Evolutionary conservation across 2,888 invertebrate genomes (phyloP), one percentile per base, ranked within the genome.

Genomic region (Apamea monoglypha): DNA sequence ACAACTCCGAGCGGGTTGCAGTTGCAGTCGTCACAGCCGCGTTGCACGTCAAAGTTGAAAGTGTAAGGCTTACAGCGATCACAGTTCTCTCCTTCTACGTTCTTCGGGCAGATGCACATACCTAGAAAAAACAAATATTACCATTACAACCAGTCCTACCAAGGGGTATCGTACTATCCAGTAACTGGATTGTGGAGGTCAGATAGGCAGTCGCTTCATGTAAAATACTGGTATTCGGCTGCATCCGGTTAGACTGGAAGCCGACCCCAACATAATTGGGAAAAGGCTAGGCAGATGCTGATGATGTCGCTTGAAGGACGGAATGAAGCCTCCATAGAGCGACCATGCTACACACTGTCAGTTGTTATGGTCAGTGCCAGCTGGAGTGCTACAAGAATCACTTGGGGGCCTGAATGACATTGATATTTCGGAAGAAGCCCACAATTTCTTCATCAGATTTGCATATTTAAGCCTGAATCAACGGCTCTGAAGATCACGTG

Each of bases 11-110:
- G 95, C 1, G 98, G 97, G 91, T 98, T 98, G 94, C 99, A 99
- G 91, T 98, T 98, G 94, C 99, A 99, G 85, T 98, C 98, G 94
- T 99, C 99, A 94, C 99, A 99, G 14, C 99, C 99, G 90, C 99
- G 98, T 76, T 99, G 98, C 66, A 98, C 98, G 96, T 99, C 99
- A 93, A 98, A 99, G 66, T 99, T 99, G 92, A 98, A 99, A 0
- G 99, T 99, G 83, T 98, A 98, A 0, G 98, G 97, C 83, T 98
- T 98, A 94, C 99, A 99, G 84, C 98, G 97, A 91, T 99, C 98
- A 93, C 99, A 99, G 82, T 98, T 97, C 50, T 98, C 98, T 0
- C 99, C 99, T 44, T 98, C 98, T 0, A 99, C 99, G 89, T 98
- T 98, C 4, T 98, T 98, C 0, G 99, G 99, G 92, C 99, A 99